Evolutionary conservation across 1,140 invertebrate genomes (phyloP).

Genomic region (Fopius arisanus): DNA sequence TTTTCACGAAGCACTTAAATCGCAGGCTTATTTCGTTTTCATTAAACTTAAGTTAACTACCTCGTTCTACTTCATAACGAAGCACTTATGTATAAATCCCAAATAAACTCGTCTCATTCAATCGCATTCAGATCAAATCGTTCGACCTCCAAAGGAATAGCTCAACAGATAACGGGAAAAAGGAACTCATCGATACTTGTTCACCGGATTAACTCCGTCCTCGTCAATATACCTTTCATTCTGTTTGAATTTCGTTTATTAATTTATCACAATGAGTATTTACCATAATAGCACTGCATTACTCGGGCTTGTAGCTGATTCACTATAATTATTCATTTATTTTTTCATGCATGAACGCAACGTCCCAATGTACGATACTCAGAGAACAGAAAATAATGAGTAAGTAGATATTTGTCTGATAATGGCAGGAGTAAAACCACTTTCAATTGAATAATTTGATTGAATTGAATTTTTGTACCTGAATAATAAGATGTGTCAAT

Average conservation of each 20-base stretch:
- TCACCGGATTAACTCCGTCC: neutral
- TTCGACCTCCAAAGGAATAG: neutral
- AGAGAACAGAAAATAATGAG: neutral
- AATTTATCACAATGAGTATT: conserved; percentile 12
- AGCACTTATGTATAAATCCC: conserved; percentile 47
- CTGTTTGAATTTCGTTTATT: neutral
- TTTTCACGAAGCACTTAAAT: conserved; percentile 47
- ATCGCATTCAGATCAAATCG: neutral
- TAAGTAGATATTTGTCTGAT: too few relatives aligned
- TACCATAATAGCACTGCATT: conserved; percentile 12
- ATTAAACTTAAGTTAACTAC: neutral
- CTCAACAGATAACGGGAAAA: too few relatives aligned
- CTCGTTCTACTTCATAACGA: conserved; percentile 40
- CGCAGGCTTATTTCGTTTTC: conserved; percentile 37
- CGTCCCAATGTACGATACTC: neutral
- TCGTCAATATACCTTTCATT: neutral
- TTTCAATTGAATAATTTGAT: too few relatives aligned
- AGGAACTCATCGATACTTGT: neutral
- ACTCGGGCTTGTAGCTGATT: conserved; percentile 11
- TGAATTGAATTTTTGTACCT: too few relatives aligned
- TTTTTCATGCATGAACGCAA: neutral
- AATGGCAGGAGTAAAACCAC: too few relatives aligned
- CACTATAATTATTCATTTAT: neutral
- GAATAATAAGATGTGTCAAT: too few relatives aligned
- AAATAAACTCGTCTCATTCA: neutral